Percentiles rank a stretch among this genome's conserved stretches.
Conservation (phyloP, 2,113 vertebrate genomes). For the Stigmatopora nigra region DNA sequence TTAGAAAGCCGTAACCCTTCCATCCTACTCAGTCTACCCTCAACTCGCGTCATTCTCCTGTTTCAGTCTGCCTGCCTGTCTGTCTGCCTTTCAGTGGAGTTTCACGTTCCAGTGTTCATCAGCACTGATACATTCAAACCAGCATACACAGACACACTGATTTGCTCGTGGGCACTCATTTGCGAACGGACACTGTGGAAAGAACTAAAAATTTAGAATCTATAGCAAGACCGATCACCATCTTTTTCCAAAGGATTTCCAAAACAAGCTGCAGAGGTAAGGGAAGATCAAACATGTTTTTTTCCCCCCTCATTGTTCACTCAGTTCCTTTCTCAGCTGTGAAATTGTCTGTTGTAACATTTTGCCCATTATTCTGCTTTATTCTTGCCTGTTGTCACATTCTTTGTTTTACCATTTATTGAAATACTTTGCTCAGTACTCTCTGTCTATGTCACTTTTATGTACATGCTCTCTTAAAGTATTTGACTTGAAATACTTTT, state of each 20-base stretch:
- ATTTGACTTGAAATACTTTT: conserved; percentile 2
- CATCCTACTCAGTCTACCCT: conserved; percentile 64
- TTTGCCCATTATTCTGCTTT: neutral
- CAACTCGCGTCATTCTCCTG: conserved; percentile 41
- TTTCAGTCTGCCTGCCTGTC: conserved; percentile 50
- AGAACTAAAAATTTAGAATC: conserved; percentile 16
- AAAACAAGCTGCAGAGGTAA: conserved; percentile 51
- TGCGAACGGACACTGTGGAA: conserved; percentile 11
- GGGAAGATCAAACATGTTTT: conserved; percentile 14
- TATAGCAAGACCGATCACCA: neutral
- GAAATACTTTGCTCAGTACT: neutral
- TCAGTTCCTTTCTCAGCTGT: neutral
- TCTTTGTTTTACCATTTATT: neutral
- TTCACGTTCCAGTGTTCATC: conserved; percentile 36
- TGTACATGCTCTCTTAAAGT: neutral
- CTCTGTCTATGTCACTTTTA: neutral
- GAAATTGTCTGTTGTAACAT: neutral
- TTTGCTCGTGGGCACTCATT: conserved; percentile 9
- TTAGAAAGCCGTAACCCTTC: conserved; percentile 40
- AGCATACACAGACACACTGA: conserved; percentile 9
- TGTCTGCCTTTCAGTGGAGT: conserved; percentile 48
- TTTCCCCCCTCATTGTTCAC: conserved; percentile 8
- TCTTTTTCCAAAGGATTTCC: conserved; percentile 37
- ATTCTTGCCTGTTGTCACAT: neutral
- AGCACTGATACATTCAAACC: conserved; percentile 36